Conservation (phyloP, 2,888 invertebrate genomes). For the Adelphocoris suturalis region DNA sequence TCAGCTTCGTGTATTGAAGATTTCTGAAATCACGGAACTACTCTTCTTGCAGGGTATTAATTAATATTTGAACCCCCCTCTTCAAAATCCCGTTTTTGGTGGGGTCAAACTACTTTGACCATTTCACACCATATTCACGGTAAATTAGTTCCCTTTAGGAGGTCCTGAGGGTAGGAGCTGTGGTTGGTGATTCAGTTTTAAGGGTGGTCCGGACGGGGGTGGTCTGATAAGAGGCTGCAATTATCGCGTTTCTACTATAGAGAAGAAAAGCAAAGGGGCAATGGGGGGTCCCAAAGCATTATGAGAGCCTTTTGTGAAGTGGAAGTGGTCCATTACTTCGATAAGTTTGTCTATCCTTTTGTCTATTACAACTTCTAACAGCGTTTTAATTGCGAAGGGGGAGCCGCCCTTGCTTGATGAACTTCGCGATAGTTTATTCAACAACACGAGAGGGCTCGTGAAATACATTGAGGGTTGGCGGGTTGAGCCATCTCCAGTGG, state of each 20-base stretch:
- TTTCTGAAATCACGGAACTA: background rate
- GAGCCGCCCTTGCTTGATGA: slow-evolving; percentile 5
- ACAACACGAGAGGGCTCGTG: background rate
- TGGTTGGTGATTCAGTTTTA: background rate
- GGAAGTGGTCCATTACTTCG: slow-evolving; percentile 66
- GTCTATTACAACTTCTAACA: slow-evolving; percentile 52
- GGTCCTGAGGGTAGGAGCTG: background rate
- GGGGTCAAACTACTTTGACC: slow-evolving; percentile 14
- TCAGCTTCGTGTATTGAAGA: background rate
- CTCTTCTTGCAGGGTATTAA: background rate
- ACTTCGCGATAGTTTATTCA: slow-evolving; percentile 38
- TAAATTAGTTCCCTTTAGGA: slow-evolving; percentile 52
- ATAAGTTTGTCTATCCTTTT: slow-evolving; percentile 66
- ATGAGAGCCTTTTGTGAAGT: slow-evolving; percentile 64
- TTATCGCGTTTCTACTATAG: slow-evolving; percentile 47
- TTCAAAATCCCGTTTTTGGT: background rate
- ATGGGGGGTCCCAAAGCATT: slow-evolving; percentile 4
- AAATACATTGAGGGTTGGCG: background rate
- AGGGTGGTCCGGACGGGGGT: slow-evolving; percentile 29
- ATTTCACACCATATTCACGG: slow-evolving; percentile 59
- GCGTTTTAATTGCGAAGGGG: slow-evolving; percentile 36
- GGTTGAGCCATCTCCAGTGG: too few species aligned
- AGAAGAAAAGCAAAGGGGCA: slow-evolving; percentile 52
- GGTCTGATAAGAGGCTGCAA: slow-evolving; percentile 61
- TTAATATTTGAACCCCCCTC: slow-evolving; percentile 10